Percentiles rank a stretch among this genome's conserved stretches.
These are phyloP conservation scores for Coleophora flavipennella DNA, from an alignment of 2,888 invertebrate genomes.

Conservation along the genomic window DNA sequence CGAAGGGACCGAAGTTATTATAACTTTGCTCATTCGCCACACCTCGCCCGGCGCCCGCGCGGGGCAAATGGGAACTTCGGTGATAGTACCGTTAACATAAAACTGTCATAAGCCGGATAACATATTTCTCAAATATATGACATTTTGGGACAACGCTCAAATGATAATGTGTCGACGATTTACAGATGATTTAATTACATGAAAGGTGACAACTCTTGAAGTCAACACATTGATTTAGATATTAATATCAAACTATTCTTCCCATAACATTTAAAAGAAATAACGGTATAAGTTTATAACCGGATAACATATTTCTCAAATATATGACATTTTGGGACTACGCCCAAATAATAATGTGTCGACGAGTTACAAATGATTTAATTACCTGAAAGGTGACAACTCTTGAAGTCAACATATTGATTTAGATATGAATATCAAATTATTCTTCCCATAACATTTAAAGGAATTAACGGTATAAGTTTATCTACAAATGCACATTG, in stretches of 20 bases:
- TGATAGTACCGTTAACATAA: constrained; percentile 40
- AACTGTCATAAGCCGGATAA: constrained; percentile 43
- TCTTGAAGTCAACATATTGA: no score
- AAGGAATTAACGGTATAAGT: no score
- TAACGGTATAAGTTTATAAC: no score
- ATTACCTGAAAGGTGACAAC: constrained; percentile 12
- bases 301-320: constrained; percentile 40
- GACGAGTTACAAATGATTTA: no score
- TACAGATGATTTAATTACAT: no score
- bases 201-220: constrained; percentile 15
- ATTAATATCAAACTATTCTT: no score
- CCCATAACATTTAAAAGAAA: no score
- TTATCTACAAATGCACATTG: no score
- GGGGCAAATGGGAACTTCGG: constrained; percentile 44
- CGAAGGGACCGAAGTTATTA: constrained; percentile 55
- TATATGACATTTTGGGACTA: constrained; percentile 21
- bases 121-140: constrained; percentile 40
- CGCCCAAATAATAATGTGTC: constrained; percentile 23
- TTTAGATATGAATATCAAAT: no score
- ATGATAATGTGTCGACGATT: constrained; percentile 18
- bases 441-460: no score
- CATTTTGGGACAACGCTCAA: constrained; percentile 12
- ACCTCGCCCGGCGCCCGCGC: constrained; percentile 47
- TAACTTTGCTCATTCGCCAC: constrained; percentile 61
- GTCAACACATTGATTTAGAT: no score